Conservation (phyloP, 1,140 invertebrate genomes). For the Batillaria attramentaria region DNA sequence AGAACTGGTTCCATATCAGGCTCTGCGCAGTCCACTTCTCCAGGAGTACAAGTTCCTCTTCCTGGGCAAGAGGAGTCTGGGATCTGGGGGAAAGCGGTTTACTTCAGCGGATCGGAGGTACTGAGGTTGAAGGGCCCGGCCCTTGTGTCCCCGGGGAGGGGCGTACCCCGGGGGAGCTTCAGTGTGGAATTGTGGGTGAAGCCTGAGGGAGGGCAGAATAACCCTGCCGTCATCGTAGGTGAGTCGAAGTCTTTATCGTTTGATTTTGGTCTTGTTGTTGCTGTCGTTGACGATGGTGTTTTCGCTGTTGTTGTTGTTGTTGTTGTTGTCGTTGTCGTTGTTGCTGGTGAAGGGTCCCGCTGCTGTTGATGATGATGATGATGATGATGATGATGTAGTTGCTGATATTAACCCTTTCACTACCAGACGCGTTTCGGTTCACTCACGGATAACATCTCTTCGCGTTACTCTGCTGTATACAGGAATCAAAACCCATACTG, state of each 20-base stretch:
- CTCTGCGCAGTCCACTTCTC: background rate
- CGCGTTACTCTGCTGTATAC: too few relatives aligned
- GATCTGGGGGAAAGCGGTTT: slow-evolving; percentile 46
- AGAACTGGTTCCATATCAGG: background rate
- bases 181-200: slow-evolving; percentile 53
- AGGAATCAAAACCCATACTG: too few relatives aligned
- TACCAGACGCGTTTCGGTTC: too few relatives aligned
- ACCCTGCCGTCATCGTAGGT: slow-evolving; percentile 51
- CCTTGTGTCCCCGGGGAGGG: background rate
- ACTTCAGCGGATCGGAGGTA: slow-evolving; percentile 50
- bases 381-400: slow-evolving; percentile 8
- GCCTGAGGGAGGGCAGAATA: slow-evolving; percentile 54
- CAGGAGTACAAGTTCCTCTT: too few relatives aligned
- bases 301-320: background rate
- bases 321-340: too few relatives aligned
- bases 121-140: slow-evolving; percentile 33
- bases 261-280: background rate
- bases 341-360: too few relatives aligned
- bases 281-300: slow-evolving; percentile 8
- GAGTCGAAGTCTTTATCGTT: slow-evolving; percentile 32
- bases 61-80: background rate
- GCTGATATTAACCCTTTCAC: too few relatives aligned
- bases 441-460: too few relatives aligned
- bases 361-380: background rate
- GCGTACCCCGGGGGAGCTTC: slow-evolving; percentile 42